Evolutionary conservation across 2,888 invertebrate genomes (phyloP), one percentile per base, ranked within the genome.

Genomic region (Microplitis manilae): DNA sequence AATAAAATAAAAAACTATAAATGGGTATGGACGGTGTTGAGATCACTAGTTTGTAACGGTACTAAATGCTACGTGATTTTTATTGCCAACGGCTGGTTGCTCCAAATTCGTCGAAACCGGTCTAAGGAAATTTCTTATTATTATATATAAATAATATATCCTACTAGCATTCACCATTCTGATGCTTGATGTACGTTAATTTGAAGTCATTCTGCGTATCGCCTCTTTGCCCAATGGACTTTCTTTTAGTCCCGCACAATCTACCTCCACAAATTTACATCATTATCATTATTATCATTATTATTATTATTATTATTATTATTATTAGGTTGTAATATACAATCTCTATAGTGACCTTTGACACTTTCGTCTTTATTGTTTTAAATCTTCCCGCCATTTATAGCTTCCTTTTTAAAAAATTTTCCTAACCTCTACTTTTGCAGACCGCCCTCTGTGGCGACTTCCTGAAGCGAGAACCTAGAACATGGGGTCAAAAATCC

Each of bases 21-120:
- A 50, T 13, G 8, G 50, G 8, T 50, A 50, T 13, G 30, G 30
- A 30, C 30, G 30, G 30, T 30, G 30, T 50, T 13, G 50, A 50
- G 13, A 50, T 50, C 50, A 13, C 50, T 50, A 50, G 8, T 50
- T 50, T 41, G 50, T 50, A 69, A 39, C 15, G 6, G 17, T 50
- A 17, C 9, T 50, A 8, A 6, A 50, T 59, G 9, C 41, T 70
- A 30, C 41, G 17, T 70, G 50, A 41, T 69, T 41, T 41, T 60
- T 59, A 59, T 59, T 17, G 70, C 41, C 50, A 17, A 50, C 50
- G 50, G 50, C 50, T 50, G 50, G 59, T 70, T 70, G 59, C 70
- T 70, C 70, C 30, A 59, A 70, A 70, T 70, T 70, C 17, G 30
- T 15, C 50, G 59, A 40, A 70, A 70, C 70, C 70, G 70, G 70